Evolutionary conservation across 2,888 invertebrate species (phyloP).

Genomic region (Lasioglossum lativentre): DNA sequence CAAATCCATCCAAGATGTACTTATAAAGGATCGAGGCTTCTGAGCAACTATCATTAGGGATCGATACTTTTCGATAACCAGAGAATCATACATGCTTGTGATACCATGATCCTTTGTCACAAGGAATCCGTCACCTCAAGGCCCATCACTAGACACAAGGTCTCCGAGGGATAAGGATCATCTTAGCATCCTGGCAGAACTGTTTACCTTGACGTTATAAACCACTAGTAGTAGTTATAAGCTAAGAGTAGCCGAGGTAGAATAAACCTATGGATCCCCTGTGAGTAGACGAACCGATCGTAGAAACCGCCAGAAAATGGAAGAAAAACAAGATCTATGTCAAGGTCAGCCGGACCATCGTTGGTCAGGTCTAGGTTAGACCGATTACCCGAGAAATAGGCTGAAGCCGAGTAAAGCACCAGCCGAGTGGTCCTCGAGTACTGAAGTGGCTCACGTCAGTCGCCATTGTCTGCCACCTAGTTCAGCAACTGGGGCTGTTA

Average conservation of each 20-base stretch:
- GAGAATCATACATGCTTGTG: no score
- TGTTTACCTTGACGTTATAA: neutral
- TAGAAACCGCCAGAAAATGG: neutral
- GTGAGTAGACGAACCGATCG: neutral
- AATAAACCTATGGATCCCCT: neutral
- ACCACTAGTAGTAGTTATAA: no score
- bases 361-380: neutral
- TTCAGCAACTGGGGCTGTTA: neutral
- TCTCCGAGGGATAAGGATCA: neutral
- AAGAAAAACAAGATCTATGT: neutral
- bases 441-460: neutral
- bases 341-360: neutral
- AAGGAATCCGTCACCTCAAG: no score
- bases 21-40: no score
- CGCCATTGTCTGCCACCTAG: neutral
- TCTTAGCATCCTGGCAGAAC: neutral
- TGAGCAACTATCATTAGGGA: no score
- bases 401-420: neutral
- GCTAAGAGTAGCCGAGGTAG: neutral
- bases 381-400: neutral
- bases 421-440: neutral
- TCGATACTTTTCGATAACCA: no score
- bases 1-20: no score
- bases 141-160: no score
- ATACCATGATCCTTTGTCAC: no score